Percentiles rank a stretch among this genome's conserved stretches.
Evolutionary conservation across 2,888 invertebrate genomes (phyloP).

Genomic region (Lycia hirtaria): DNA sequence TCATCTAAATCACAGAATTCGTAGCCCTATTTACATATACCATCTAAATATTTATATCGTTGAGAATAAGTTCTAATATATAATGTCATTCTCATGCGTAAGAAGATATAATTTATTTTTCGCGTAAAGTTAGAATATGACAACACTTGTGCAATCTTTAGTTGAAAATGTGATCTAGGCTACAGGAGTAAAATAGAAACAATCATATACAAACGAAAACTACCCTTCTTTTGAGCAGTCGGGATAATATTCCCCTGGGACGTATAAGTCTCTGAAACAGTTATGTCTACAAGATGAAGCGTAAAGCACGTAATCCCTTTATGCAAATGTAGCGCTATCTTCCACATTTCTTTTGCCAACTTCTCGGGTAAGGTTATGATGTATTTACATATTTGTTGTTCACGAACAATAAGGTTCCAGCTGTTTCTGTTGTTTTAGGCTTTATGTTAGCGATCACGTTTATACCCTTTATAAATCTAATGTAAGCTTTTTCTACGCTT

Average conservation of each 20-base stretch:
- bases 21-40: too few species aligned
- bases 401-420: constrained; percentile 34
- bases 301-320: constrained; percentile 57
- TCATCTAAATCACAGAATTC: too few species aligned
- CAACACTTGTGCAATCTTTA: too few species aligned
- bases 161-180: too few species aligned
- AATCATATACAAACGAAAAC: too few species aligned
- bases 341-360: constrained; percentile 41
- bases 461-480: constrained; percentile 13
- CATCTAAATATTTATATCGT: too few species aligned
- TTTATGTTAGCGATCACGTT: constrained; percentile 8
- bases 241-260: not conserved
- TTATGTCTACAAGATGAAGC: constrained; percentile 37
- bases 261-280: constrained; percentile 6
- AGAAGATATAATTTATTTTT: too few species aligned
- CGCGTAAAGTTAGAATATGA: too few species aligned
- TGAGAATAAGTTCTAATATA: too few species aligned
- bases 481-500: constrained; percentile 10
- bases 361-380: constrained; percentile 31
- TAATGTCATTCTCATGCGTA: too few species aligned
- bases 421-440: constrained; percentile 33
- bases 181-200: too few species aligned
- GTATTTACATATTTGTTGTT: constrained; percentile 37
- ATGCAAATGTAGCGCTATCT: constrained; percentile 55
- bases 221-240: not conserved